Conservation (phyloP, 2,888 invertebrate genomes). For the Pseudoips prasinana region DNA sequence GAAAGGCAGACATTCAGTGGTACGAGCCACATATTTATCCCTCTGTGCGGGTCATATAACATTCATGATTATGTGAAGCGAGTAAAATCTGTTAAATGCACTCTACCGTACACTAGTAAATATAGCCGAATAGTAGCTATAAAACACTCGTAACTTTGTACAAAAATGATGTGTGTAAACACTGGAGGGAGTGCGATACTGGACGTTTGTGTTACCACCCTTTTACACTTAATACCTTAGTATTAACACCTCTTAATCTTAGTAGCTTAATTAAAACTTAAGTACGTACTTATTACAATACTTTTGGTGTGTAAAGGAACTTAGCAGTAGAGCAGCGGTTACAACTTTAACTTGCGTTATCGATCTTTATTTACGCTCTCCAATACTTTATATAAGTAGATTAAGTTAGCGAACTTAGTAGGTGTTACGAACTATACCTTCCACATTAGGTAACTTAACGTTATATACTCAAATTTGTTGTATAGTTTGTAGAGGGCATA, state of each 20-base stretch:
- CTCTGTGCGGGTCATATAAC: conserved; percentile 3
- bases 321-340: conserved; percentile 11
- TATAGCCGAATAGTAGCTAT: conserved; percentile 59
- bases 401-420: not conserved
- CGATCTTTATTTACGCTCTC: conserved; percentile 1
- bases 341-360: conserved; percentile 7
- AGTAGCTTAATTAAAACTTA: conserved; percentile 27
- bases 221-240: conserved; percentile 54
- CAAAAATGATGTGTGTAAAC: conserved; percentile 75
- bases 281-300: conserved; percentile 16
- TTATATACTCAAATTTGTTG: conserved; percentile 20
- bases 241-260: conserved; percentile 33
- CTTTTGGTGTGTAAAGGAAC: conserved; percentile 20
- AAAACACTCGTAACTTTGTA: conserved; percentile 67
- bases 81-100: conserved; percentile 34
- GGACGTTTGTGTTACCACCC: conserved; percentile 73
- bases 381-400: not conserved
- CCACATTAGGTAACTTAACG: conserved; percentile 10
- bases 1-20: not conserved
- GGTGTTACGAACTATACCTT: conserved; percentile 7
- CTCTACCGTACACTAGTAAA: conserved; percentile 40
- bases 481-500: conserved; percentile 30
- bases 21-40: too few relatives aligned
- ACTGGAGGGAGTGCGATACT: conserved; percentile 82
- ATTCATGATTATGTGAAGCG: conserved; percentile 14